Percentiles rank a stretch among this genome's conserved stretches.
phyloP scores from a whole-genome alignment of 1,140 invertebrate species.

The Formica exsecta region DNA sequence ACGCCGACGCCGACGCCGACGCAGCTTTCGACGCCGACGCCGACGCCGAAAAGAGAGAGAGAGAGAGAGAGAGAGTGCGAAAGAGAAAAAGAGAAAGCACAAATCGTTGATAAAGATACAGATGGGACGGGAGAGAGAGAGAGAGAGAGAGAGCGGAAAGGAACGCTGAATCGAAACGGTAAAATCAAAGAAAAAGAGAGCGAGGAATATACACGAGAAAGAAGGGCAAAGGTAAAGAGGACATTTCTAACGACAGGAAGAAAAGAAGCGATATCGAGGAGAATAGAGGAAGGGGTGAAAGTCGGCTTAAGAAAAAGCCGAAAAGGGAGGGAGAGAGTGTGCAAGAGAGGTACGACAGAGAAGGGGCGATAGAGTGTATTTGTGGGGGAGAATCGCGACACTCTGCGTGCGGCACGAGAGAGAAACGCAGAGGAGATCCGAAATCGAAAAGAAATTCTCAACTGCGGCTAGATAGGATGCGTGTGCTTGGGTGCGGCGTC shows the following conservation, averaged over 20 bases:
- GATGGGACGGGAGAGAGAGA: slow-evolving; percentile 24
- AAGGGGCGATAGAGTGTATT: not conserved
- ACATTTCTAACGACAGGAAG: not conserved
- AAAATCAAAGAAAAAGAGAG: slow-evolving; percentile 18
- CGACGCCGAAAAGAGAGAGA: too few species aligned
- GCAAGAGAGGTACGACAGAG: not conserved
- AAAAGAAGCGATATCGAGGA: not conserved
- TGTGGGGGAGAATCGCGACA: slow-evolving; percentile 7
- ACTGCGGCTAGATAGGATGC: slow-evolving; percentile 85
- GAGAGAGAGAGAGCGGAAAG: not conserved
- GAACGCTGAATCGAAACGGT: not conserved
- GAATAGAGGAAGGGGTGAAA: slow-evolving; percentile 10
- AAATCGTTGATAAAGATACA: slow-evolving; percentile 40
- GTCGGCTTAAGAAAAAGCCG: not conserved
- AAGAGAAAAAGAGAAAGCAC: not conserved
- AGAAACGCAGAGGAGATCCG: slow-evolving; percentile 64
- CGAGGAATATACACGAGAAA: not conserved
- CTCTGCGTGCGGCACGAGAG: slow-evolving; percentile 11
- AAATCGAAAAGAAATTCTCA: slow-evolving; percentile 78
- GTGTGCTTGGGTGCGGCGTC: slow-evolving; percentile 86
- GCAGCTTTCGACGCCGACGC: slow-evolving; percentile 73
- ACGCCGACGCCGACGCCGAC: slow-evolving; percentile 71
- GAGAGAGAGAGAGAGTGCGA: not conserved
- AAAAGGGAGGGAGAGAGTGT: not conserved
- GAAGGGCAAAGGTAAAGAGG: not conserved